phyloP scores from a whole-genome alignment of 1,140 invertebrate species.

The Sesamia nonagrioides region DNA sequence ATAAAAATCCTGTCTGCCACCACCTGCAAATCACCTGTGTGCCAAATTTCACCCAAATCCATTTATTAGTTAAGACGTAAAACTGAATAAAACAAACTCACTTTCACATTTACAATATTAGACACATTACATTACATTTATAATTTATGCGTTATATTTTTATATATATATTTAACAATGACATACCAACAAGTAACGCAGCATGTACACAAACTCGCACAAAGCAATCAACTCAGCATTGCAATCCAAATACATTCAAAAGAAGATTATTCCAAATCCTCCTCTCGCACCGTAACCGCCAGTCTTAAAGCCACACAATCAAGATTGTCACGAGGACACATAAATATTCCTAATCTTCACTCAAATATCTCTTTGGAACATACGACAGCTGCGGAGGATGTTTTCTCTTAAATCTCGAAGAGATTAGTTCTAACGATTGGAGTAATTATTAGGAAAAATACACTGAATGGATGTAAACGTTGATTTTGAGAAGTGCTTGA shows the following conservation, averaged over 20 bases:
- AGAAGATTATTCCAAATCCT: slow-evolving; percentile 29
- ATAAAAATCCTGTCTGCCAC: too few species aligned
- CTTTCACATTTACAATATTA: too few species aligned
- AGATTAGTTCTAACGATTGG: slow-evolving; percentile 40
- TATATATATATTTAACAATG: neutral
- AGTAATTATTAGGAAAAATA: slow-evolving; percentile 45
- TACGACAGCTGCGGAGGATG: slow-evolving; percentile 34
- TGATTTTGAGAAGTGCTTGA: neutral
- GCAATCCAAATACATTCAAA: slow-evolving; percentile 22
- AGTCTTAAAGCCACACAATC: slow-evolving; percentile 49
- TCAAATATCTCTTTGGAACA: slow-evolving; percentile 56
- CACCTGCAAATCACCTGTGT: too few species aligned
- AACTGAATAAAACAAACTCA: too few species aligned
- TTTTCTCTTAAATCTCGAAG: slow-evolving; percentile 33
- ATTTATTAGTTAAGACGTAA: too few species aligned
- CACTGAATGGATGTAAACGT: neutral
- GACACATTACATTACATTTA: too few species aligned
- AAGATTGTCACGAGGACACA: slow-evolving; percentile 49
- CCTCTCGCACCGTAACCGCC: neutral
- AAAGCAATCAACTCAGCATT: slow-evolving; percentile 3
- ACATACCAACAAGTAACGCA: neutral
- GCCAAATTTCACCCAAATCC: too few species aligned
- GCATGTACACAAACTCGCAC: neutral
- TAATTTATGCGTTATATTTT: too few species aligned
- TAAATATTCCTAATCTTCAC: slow-evolving; percentile 63